Conservation (phyloP, 2,888 invertebrate species). For the Malthinus seriepunctatus region DNA sequence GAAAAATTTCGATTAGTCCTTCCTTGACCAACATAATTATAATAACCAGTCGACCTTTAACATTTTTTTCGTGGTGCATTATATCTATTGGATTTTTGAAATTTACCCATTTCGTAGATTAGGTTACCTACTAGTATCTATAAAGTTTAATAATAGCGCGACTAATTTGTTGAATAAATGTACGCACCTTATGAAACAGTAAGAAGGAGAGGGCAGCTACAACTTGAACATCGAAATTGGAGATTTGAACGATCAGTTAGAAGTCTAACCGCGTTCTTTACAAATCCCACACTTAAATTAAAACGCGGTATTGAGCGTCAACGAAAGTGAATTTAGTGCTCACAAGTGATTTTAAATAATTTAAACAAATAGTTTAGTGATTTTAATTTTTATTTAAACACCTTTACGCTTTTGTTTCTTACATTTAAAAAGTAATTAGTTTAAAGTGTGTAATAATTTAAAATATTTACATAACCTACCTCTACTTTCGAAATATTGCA, state of each 20-base stretch:
- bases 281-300: conserved; percentile 1
- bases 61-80: background rate
- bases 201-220: conserved; percentile 12
- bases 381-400: background rate
- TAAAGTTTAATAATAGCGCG: too few relatives aligned
- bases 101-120: background rate
- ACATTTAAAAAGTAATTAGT: background rate
- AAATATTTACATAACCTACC: conserved; percentile 22
- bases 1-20: background rate
- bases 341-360: background rate
- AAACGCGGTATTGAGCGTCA: conserved; percentile 7
- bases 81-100: background rate
- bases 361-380: background rate
- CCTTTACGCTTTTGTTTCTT: background rate
- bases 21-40: conserved; percentile 4
- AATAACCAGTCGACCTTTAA: background rate
- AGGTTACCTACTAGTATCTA: too few relatives aligned
- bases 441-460: conserved; percentile 2
- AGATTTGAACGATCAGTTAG: conserved; percentile 28
- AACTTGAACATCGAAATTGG: conserved; percentile 13
- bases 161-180: background rate
- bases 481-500: conserved; percentile 21
- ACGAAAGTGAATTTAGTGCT: conserved; percentile 18
- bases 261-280: conserved; percentile 19
- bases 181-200: background rate